These are phyloP conservation scores for Neopipo cinnamomea DNA, from an alignment of 2,113 vertebrate genomes.

Conservation along the genomic window DNA sequence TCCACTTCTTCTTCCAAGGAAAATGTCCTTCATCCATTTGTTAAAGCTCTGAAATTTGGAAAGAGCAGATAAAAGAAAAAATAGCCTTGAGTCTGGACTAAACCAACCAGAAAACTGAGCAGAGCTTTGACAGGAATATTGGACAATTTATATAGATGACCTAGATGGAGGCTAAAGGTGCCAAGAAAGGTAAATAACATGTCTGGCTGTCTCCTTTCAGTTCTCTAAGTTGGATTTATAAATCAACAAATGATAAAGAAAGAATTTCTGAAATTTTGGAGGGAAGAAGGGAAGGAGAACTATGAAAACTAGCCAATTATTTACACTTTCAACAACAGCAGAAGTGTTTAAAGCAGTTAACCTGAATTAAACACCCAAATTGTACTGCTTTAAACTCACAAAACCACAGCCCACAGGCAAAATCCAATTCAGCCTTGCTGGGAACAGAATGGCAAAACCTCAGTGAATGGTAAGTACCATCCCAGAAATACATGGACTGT, in stretches of 20 bases:
- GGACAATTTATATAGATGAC: neutral
- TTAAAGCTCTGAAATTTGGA: neutral
- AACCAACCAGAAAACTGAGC: neutral
- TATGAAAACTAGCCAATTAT: neutral
- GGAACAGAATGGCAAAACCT: conserved; percentile 8
- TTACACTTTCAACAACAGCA: neutral
- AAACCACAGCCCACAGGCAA: conserved; percentile 2
- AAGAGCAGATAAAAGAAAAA: neutral
- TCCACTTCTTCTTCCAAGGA: neutral
- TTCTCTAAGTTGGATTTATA: neutral
- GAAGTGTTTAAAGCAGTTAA: conserved; percentile 19
- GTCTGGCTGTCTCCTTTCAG: neutral
- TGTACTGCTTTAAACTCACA: conserved; percentile 21
- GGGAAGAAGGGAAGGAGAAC: neutral
- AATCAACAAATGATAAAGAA: neutral
- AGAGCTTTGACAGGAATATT: neutral
- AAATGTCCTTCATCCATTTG: neutral
- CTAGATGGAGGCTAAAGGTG: neutral
- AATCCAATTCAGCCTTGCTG: conserved; percentile 26
- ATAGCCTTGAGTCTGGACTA: neutral
- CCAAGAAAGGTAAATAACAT: neutral
- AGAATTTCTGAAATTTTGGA: neutral
- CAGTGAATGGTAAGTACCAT: neutral
- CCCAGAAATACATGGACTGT: neutral
- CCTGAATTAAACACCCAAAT: neutral